These are phyloP conservation scores for Acridotheres tristis DNA, from an alignment of 2,797 vertebrate species.

Conservation along the genomic window DNA sequence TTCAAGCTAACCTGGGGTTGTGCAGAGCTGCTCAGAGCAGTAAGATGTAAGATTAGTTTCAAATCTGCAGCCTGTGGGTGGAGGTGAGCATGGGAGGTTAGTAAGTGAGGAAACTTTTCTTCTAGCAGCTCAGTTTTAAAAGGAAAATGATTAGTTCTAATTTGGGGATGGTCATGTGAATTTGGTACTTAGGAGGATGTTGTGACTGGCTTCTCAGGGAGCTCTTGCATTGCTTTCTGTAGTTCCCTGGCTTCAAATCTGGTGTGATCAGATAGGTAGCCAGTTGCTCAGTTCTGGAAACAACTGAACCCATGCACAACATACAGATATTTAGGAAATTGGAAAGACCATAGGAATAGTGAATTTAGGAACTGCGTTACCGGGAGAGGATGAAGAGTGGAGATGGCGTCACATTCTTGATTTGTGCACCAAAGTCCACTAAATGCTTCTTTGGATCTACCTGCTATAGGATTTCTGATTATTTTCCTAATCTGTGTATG, in stretches of 20 bases:
- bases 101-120: not conserved
- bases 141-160: not conserved
- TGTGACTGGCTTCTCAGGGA: not conserved
- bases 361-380: not conserved
- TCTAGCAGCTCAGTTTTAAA: not conserved
- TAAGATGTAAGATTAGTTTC: not conserved
- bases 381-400: not conserved
- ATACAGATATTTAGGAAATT: not conserved
- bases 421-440: not conserved
- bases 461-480: not conserved
- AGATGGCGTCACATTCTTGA: not conserved
- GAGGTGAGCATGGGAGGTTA: not conserved
- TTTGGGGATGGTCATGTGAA: not conserved
- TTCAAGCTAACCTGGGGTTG: not conserved
- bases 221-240: not conserved
- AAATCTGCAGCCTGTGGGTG: not conserved
- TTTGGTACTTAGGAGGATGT: not conserved
- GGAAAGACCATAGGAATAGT: not conserved
- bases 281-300: not conserved
- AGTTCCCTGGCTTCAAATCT: not conserved
- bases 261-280: not conserved
- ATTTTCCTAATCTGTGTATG: not conserved
- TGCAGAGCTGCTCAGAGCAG: not conserved
- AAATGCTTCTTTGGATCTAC: not conserved
- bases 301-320: fast-evolving